phyloP scores from a whole-genome alignment of 2,888 invertebrate genomes.

The Tachina lurida region DNA sequence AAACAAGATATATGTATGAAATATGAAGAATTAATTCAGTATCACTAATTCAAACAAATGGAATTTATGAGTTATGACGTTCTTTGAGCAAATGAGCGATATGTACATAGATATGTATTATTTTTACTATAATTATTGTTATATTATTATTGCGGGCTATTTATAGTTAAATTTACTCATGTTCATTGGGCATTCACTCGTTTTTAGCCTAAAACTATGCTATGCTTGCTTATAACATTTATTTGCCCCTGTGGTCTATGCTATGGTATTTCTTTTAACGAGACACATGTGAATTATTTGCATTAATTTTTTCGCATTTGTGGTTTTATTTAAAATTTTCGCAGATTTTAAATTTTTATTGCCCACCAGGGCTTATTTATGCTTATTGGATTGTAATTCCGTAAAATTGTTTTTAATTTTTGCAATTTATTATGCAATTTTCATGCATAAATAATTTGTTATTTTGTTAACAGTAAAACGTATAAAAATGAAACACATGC shows the following conservation, averaged over 20 bases:
- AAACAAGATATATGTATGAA: no score
- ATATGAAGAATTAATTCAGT: no score
- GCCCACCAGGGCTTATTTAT: slow-evolving; percentile 23
- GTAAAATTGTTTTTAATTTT: slow-evolving; percentile 15
- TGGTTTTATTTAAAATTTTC: slow-evolving; percentile 56
- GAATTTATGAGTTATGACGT: no score
- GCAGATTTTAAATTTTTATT: slow-evolving; percentile 52
- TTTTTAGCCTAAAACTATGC: slow-evolving; percentile 9
- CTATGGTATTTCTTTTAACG: slow-evolving; percentile 31
- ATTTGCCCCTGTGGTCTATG: slow-evolving; percentile 61
- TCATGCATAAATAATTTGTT: slow-evolving; percentile 61
- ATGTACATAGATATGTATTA: no score
- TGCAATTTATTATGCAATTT: slow-evolving; percentile 62
- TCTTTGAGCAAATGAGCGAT: no score
- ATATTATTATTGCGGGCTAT: slow-evolving; percentile 29
- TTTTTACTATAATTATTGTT: slow-evolving; percentile 40
- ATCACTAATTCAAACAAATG: no score
- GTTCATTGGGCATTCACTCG: background rate
- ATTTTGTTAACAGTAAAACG: slow-evolving; percentile 22
- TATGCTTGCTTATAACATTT: slow-evolving; percentile 55
- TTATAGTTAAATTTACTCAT: slow-evolving; percentile 2
- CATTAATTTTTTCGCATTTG: slow-evolving; percentile 60
- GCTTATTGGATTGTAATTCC: slow-evolving; percentile 47
- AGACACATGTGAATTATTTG: slow-evolving; percentile 54
- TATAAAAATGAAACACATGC: background rate